Evolutionary conservation across 1,140 invertebrate species (phyloP).

Genomic region (Cecropterus lyciades): DNA sequence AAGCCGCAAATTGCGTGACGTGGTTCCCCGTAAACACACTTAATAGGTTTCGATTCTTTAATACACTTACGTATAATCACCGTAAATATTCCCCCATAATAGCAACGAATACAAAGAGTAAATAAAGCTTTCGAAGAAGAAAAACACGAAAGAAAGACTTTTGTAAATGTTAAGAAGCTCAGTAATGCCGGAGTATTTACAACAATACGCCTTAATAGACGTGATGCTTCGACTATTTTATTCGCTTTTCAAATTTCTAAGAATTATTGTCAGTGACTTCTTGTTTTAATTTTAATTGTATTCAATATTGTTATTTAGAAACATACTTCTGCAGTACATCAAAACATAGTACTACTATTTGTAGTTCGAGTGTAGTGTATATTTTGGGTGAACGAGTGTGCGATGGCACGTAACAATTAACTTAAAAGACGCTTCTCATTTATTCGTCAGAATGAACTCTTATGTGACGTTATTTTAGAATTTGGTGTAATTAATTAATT

Average conservation of each 20-base stretch:
- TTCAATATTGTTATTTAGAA: no score
- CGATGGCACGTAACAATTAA: no score
- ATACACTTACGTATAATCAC: not conserved
- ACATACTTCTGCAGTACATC: no score
- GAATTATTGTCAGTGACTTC: no score
- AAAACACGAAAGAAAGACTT: conserved; percentile 21
- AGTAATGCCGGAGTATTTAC: conserved; percentile 15
- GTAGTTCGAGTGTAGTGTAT: no score
- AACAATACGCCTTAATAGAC: conserved; percentile 24
- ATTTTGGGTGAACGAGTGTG: no score
- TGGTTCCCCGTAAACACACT: not conserved
- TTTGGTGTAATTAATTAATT: no score
- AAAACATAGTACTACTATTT: no score
- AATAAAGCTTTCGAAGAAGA: conserved; percentile 23
- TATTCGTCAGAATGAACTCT: no score
- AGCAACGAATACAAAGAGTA: conserved; percentile 14
- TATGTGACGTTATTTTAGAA: no score
- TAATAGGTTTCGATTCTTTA: conserved; percentile 16
- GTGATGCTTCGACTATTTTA: conserved; percentile 10
- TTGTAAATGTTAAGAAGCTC: conserved; percentile 30
- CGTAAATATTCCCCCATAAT: conserved; percentile 20
- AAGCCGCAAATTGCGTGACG: conserved; percentile 21
- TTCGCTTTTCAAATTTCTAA: conserved; percentile 7
- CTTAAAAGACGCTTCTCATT: no score
- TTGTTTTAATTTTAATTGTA: no score